Evolutionary conservation across 2,888 invertebrate genomes (phyloP).

Genomic region (Hydrotaea diabolus): DNA sequence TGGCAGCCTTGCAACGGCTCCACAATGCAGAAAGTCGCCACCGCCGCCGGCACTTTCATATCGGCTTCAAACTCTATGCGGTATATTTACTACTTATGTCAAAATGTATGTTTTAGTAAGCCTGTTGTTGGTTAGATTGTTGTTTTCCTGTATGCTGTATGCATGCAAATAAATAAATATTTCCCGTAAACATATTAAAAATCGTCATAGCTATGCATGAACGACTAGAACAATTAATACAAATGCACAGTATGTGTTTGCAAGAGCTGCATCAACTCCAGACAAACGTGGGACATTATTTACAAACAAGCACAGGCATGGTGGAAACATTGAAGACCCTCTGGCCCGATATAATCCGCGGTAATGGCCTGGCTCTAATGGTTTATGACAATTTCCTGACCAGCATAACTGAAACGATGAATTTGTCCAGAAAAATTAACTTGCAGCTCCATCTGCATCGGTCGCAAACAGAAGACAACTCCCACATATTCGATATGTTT

Average conservation of each 20-base stretch:
- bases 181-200: no score
- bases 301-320: constrained; percentile 36
- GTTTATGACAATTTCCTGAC: constrained; percentile 63
- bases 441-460: constrained; percentile 56
- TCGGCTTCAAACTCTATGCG: no score
- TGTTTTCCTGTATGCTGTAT: no score
- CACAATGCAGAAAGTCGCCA: no score
- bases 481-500: neutral
- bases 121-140: no score
- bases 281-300: constrained; percentile 45
- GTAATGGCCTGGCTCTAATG: constrained; percentile 26
- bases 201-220: no score
- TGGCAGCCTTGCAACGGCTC: no score
- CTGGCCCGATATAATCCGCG: constrained; percentile 35
- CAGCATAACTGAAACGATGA: constrained; percentile 59
- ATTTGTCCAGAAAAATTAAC: constrained; percentile 66
- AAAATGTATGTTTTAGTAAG: no score
- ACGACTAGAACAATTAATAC: constrained; percentile 55
- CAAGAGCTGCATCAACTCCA: constrained; percentile 58
- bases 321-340: constrained; percentile 29
- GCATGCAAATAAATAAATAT: no score
- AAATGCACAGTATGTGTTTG: constrained; percentile 60
- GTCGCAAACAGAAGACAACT: neutral
- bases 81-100: no score
- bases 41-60: no score